Conservation (phyloP, 2,113 vertebrate species). For the Brachypodius melanocephalos region DNA sequence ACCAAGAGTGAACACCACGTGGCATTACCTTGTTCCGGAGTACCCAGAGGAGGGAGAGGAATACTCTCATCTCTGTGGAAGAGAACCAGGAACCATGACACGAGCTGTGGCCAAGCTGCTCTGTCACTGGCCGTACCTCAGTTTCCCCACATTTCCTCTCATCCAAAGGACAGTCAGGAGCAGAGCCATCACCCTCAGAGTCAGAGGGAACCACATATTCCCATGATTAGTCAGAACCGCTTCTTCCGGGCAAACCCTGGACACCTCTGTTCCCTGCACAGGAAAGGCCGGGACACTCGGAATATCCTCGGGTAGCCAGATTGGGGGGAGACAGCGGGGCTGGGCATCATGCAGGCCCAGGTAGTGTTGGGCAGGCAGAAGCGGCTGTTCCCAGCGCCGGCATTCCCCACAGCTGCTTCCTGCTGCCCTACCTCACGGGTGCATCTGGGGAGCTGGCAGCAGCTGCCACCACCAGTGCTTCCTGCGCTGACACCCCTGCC, state of each 20-base stretch:
- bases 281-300: neutral
- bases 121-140: neutral
- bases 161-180: neutral
- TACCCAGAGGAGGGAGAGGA: neutral
- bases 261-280: neutral
- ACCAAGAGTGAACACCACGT: neutral
- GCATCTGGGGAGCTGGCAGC: constrained; percentile 66
- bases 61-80: no score
- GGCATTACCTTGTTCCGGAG: neutral
- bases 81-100: neutral
- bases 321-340: rapidly evolving
- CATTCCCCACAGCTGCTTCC: constrained; percentile 78
- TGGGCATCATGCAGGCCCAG: neutral
- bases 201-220: neutral
- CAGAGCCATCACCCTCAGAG: neutral
- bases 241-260: neutral
- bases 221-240: neutral
- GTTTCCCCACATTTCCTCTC: neutral
- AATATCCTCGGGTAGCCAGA: rapidly evolving
- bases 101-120: neutral
- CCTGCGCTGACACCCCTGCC: constrained; percentile 38
- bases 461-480: constrained; percentile 28
- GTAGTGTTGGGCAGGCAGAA: neutral
- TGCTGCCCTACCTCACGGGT: constrained; percentile 72
- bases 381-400: constrained; percentile 63